Percentiles rank a stretch among this genome's conserved stretches.
Conservation (phyloP, 2,113 vertebrate genomes). For the Cinclus cinclus region DNA sequence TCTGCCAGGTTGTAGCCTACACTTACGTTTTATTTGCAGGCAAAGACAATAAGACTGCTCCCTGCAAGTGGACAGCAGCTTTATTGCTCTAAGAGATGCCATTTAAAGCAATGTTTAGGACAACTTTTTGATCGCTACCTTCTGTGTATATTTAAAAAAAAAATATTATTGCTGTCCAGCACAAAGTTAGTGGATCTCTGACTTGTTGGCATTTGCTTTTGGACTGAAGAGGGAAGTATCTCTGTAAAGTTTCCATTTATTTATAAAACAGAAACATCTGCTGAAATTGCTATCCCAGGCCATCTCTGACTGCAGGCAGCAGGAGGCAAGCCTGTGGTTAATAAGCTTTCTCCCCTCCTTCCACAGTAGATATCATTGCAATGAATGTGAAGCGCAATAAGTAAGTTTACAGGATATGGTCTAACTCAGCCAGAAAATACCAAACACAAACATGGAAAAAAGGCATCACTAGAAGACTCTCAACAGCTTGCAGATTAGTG, state of each 20-base stretch:
- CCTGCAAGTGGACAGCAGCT: not conserved
- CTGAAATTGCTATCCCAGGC: conserved; percentile 22
- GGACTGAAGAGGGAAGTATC: conserved; percentile 33
- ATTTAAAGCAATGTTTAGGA: conserved; percentile 3
- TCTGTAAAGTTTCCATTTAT: conserved; percentile 51
- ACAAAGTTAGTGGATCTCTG: not conserved
- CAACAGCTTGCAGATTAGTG: conserved; percentile 15
- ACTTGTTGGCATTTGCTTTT: conserved; percentile 31
- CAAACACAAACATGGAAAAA: conserved; percentile 57
- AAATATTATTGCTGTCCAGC: conserved; percentile 14
- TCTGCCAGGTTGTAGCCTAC: not conserved
- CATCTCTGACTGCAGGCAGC: conserved; percentile 32
- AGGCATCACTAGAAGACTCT: conserved; percentile 24
- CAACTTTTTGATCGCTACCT: conserved; percentile 2
- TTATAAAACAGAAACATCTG: conserved; percentile 63
- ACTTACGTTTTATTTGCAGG: not conserved
- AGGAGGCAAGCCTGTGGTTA: conserved; percentile 63
- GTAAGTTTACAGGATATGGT: conserved; percentile 38
- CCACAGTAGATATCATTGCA: conserved; percentile 36
- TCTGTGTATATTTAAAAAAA: not conserved
- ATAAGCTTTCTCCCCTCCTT: conserved; percentile 42
- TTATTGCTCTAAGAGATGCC: not conserved
- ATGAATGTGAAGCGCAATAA: not conserved
- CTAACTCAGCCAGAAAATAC: conserved; percentile 48
- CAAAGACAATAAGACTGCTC: not conserved